Evolutionary conservation across 2,113 vertebrate genomes (phyloP), one percentile per base, ranked within the genome.

Genomic region (Clarias macrocephalus): DNA sequence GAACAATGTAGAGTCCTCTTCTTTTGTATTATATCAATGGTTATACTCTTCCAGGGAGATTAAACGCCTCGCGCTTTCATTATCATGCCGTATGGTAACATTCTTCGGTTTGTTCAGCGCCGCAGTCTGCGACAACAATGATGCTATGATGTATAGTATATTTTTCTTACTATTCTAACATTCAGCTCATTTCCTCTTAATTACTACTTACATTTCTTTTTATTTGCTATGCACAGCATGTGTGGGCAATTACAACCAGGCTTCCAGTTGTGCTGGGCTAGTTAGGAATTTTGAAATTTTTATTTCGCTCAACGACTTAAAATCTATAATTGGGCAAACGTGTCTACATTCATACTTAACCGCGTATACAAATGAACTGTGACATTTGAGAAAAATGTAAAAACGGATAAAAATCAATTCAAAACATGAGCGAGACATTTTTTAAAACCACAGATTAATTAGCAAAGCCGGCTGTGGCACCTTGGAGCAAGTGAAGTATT

Each of bases 201-300:
- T 83, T 87, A 85, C 83, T 60, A 42, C 83, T 75, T 77, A 62
- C 81, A 68, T 87, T 83, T 68, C 72, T 87, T 79, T 77, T 79
- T 87, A 77, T 77, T 87, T 83, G 82, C 81, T 65, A 77, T 56
- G 62, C 73, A 68, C 90, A 89, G 92, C 92, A 93, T 93, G 93
- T 93, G 93, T 91, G 88, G 93, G 87, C 89, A 93, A 94, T 95
- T 94, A 93, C 87, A 87, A 83, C 85, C 73, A 87, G n/a, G 59
- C 80, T 30, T 83, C 59, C 57, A 77, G 33, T 65, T 60, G 54
- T 66, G 37, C 66, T 59, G 28, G 54, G 62, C 25, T 77, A 82
- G 70, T 83, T 52, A 76, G 33, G 57, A 73, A 62, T 73, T 82
- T 60, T 30, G 16, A 81, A 66, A 72, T 66, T 85, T 80, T 56